Conservation (phyloP, 2,797 vertebrate species). For the Melanogrammus aeglefinus region DNA sequence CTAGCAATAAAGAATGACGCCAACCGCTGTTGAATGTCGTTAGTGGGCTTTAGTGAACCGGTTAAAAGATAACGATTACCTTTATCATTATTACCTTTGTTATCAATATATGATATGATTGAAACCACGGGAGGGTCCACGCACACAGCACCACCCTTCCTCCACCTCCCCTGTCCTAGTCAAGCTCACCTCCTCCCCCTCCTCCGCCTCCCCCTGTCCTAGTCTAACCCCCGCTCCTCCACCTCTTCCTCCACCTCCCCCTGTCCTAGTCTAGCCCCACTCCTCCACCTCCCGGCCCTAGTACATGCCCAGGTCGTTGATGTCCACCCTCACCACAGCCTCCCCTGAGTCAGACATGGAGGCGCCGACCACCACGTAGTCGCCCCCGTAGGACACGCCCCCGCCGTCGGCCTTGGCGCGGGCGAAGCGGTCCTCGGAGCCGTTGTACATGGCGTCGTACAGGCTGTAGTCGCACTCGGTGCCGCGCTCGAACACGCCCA, state of each 20-base stretch:
- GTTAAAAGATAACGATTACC: not conserved
- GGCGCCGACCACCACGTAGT: slow-evolving; percentile 41
- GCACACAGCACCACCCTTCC: slow-evolving; percentile 23
- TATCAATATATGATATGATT: not conserved
- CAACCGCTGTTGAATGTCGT: not conserved
- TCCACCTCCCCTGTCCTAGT: too few species aligned
- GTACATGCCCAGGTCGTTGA: slow-evolving; percentile 35
- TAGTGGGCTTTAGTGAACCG: not conserved
- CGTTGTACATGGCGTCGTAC: slow-evolving; percentile 56
- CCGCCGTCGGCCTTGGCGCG: slow-evolving; percentile 53
- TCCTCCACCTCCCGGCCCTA: slow-evolving; percentile 21
- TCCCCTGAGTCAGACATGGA: slow-evolving; percentile 58
- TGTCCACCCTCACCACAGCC: slow-evolving; percentile 47
- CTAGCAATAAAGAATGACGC: not conserved
- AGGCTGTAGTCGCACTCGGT: slow-evolving; percentile 49
- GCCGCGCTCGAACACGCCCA: slow-evolving; percentile 54
- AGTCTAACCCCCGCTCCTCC: too few species aligned
- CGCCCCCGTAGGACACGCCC: slow-evolving; percentile 43
- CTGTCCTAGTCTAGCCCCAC: not conserved
- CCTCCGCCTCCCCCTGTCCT: too few species aligned
- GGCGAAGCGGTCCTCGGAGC: slow-evolving; percentile 42
- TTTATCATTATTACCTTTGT: too few species aligned
- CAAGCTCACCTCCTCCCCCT: too few species aligned
- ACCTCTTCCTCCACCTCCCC: slow-evolving; percentile 19
- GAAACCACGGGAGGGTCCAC: not conserved